These are phyloP conservation scores for Standfussiana lucernea DNA, from an alignment of 2,888 invertebrate species.

Conservation along the genomic window DNA sequence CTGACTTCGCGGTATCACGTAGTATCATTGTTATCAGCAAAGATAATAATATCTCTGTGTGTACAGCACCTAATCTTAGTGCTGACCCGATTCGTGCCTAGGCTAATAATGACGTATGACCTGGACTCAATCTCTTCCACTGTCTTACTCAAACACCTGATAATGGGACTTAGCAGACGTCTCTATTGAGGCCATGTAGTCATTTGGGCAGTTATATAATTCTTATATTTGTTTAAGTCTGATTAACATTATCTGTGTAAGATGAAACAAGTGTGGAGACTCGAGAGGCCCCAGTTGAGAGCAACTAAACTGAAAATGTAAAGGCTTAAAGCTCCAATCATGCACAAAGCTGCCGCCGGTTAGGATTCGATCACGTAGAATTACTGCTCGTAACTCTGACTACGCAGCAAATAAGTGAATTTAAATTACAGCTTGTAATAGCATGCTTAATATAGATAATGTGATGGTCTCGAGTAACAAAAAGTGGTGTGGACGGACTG, in stretches of 20 bases:
- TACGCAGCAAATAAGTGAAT: conserved; percentile 63
- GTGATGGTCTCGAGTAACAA: conserved; percentile 59
- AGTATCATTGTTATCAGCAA: conserved; percentile 75
- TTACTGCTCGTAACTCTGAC: conserved; percentile 52
- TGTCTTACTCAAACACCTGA: conserved; percentile 82
- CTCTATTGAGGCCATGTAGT: conserved; percentile 73
- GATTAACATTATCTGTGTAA: conserved; percentile 43
- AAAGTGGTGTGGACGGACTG: conserved; percentile 58
- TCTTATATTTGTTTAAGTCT: conserved; percentile 41
- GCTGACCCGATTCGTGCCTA: conserved; percentile 84
- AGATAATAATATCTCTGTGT: conserved; percentile 78
- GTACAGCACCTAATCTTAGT: conserved; percentile 82
- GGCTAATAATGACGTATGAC: conserved; percentile 87
- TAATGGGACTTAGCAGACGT: conserved; percentile 81
- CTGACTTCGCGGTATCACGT: conserved; percentile 81
- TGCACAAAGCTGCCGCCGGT: conserved; percentile 45
- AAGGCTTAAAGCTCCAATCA: conserved; percentile 37
- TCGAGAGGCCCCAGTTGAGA: conserved; percentile 24
- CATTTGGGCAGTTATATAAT: conserved; percentile 63
- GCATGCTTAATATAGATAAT: conserved; percentile 62
- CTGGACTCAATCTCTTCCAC: conserved; percentile 82
- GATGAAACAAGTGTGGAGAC: conserved; percentile 37
- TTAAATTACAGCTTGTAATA: conserved; percentile 64
- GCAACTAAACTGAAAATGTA: conserved; percentile 37
- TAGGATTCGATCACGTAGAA: conserved; percentile 57